Base-by-base conservation (phyloP, 2,888 invertebrate genomes). In the Stenodera caucasica region DNA sequence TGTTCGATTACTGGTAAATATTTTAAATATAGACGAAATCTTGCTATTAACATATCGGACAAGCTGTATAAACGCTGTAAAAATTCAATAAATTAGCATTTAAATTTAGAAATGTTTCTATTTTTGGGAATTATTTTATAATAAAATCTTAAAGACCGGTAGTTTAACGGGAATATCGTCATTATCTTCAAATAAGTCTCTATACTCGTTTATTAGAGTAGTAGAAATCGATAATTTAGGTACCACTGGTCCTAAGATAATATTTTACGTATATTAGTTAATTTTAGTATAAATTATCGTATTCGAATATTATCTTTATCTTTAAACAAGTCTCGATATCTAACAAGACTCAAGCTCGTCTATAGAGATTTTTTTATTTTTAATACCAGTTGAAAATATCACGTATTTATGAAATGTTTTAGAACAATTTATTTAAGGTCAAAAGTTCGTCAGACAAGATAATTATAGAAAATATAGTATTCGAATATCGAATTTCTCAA, bases 1-100 rank as follows among this genome's bases (percentile, higher is more conserved):
- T 82, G 80, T 75, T 90, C 88, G 0, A 86, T 82, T 0, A 85
- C 70, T 0, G 93, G 92, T 2, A 91, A 75, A 5, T 90, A 83
- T 74, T 90, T 89, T 4, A 93, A 79, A 76, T 93, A 92, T 11
- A 93, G 77, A 64, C 84, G 83, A 80, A 92, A 92, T 23, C 87
- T 86, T 29, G 83, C 81, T 58, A 84, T 82, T 69, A 93, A 77
- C 0, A 78, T 75, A 1, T 85, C 81, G 0, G 92, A 89, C 2
- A 93, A 81, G 2, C 83, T 80, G 70, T 86, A 83, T 88, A 93
- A 86, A 73, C 87, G 85, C 92, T 92, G 84, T 30, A 81, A 82
- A 33, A 80, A 81, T 73, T 67, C 54, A 73, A 70, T 66, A 58
- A 60, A 26, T 26, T 5, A n/a, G n/a, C n/a, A n/a, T n/a, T n/a